Percentiles rank a stretch among this genome's conserved stretches.
These are phyloP conservation scores for Sitta carolinensis DNA, from an alignment of 2,797 vertebrate species.

Conservation along the genomic window DNA sequence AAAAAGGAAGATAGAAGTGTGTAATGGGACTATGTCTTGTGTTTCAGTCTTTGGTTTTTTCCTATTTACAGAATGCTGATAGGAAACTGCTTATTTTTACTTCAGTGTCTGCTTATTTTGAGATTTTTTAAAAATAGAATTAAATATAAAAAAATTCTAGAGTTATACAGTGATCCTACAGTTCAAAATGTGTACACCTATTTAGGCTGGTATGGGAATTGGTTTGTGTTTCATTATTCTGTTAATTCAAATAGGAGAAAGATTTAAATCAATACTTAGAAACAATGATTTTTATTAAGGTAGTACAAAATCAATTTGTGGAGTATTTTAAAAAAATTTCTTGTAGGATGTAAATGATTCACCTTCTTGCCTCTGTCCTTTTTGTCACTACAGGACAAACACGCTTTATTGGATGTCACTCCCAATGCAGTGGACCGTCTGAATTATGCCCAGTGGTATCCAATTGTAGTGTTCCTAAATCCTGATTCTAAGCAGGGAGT, in stretches of 20 bases:
- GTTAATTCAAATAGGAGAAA: not conserved
- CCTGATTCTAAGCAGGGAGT: slow-evolving; percentile 98
- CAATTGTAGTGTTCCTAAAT: slow-evolving; percentile 97
- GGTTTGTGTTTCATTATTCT: not conserved
- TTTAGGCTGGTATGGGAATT: not conserved
- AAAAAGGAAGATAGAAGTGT: not conserved
- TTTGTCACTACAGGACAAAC: slow-evolving; percentile 87
- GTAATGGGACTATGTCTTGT: not conserved
- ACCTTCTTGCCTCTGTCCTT: not conserved
- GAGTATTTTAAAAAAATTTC: not conserved
- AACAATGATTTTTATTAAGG: not conserved
- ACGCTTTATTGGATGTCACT: slow-evolving; percentile 96
- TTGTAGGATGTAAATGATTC: not conserved
- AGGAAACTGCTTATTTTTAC: not conserved
- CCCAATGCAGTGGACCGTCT: slow-evolving; percentile 97
- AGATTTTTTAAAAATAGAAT: not conserved
- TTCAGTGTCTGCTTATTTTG: not conserved
- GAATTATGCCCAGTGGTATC: slow-evolving; percentile 99
- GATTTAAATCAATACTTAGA: not conserved
- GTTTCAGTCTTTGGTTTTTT: not conserved
- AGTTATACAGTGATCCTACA: not conserved
- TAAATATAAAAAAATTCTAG: not conserved
- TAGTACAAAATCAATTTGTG: not conserved
- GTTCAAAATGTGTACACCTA: not conserved
- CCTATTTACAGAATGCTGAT: not conserved